A percentile compares a stretch with the other conserved stretches of the same genome.
These are phyloP conservation scores for Eupithecia subumbrata DNA, from an alignment of 2,888 invertebrate species.

Conservation along the genomic window DNA sequence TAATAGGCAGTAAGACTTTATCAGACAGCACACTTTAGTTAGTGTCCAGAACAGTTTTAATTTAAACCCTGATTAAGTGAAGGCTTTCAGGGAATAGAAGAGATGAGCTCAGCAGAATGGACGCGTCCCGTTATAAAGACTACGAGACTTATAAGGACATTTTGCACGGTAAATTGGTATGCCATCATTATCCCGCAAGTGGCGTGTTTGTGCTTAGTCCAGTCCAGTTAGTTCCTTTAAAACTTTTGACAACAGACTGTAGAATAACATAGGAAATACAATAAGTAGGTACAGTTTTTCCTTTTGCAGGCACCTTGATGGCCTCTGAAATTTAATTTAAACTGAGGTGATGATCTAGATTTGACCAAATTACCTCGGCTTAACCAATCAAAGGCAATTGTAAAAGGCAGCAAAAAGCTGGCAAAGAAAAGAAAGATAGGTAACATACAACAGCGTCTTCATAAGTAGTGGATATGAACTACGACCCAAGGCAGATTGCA, in stretches of 20 bases:
- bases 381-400: not conserved
- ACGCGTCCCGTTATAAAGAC: constrained; percentile 18
- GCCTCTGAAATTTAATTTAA: not conserved
- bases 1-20: not conserved
- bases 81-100: constrained; percentile 21
- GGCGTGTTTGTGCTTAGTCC: not conserved
- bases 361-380: not conserved
- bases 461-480: constrained; percentile 1
- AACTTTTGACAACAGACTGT: not conserved
- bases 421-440: not conserved
- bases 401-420: not conserved
- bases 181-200: constrained; percentile 21
- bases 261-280: not conserved
- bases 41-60: constrained; percentile 44
- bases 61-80: constrained; percentile 36
- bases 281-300: too few relatives aligned
- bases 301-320: too few relatives aligned
- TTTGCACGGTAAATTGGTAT: constrained; percentile 2
- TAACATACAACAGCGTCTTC: not conserved
- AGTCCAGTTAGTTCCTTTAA: not conserved
- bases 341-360: not conserved
- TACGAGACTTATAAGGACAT: constrained; percentile 15
- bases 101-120: constrained; percentile 12
- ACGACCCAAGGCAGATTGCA: constrained; percentile 44
- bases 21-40: constrained; percentile 18